These are phyloP conservation scores for Pandion haliaetus DNA, from an alignment of 2,113 vertebrate genomes.

Conservation along the genomic window DNA sequence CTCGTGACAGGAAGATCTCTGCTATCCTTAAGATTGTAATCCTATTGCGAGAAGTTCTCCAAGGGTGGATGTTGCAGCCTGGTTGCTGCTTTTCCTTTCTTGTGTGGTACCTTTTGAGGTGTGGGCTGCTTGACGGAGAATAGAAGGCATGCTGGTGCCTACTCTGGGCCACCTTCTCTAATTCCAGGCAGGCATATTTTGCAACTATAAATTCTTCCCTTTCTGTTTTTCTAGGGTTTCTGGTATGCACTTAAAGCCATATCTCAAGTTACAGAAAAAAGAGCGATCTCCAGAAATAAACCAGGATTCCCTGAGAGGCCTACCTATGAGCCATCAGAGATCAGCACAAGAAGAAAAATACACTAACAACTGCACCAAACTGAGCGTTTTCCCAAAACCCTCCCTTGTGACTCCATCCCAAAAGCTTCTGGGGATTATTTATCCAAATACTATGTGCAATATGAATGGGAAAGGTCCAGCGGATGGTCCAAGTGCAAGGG, in stretches of 20 bases:
- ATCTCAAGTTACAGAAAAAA: constrained; percentile 83
- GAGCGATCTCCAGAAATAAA: constrained; percentile 66
- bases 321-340: constrained; percentile 68
- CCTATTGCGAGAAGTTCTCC: not conserved
- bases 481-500: constrained; percentile 45
- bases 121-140: not conserved
- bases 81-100: not conserved
- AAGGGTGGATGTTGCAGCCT: not conserved
- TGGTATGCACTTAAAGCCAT: constrained; percentile 90
- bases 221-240: constrained; percentile 72
- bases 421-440: constrained; percentile 78
- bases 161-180: not conserved
- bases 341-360: constrained; percentile 64
- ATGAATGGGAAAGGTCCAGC: constrained; percentile 65
- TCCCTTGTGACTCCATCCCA: constrained; percentile 61
- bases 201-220: not conserved
- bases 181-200: not conserved
- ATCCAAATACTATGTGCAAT: constrained; percentile 79
- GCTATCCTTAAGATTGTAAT: not conserved
- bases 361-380: constrained; percentile 51
- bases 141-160: not conserved
- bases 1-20: not conserved
- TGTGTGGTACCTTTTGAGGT: not conserved
- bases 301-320: constrained; percentile 64
- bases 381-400: constrained; percentile 56